Evolutionary conservation across 2,888 invertebrate genomes (phyloP), one percentile per base, ranked within the genome.

Genomic region (Lagria hirta): DNA sequence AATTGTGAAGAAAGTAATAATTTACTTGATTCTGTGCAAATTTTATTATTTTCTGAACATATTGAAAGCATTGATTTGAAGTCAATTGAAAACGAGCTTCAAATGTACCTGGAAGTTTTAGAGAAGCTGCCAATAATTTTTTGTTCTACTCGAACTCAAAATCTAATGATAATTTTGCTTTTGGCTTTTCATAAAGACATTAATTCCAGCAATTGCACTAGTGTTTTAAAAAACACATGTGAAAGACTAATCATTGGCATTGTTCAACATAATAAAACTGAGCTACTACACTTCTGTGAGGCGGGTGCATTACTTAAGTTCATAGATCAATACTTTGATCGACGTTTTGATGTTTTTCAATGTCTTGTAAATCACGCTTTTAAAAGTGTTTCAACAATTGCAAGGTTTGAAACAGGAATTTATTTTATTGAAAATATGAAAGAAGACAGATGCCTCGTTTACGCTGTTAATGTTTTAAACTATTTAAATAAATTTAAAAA

Each of bases 111-210:
- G 15, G 48, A 60, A 22, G 43, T 62, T 12, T 46, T 69, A 6
- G 58, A 52, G 44, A 48, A 45, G 14, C 47, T 68, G 33, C 68
- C 67, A 1, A 41, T 66, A 11, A 49, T 64, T 16, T 65, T 54
- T 41, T 51, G 60, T 30, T 37, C 53, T 21, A 47, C 52, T 28
- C 33, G 51, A 11, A 29, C 58, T 3, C 63, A 64, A 40, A 57
- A 60, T 37, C 42, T 61, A 22, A 48, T 57, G 16, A 49, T 67
- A 3, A 30, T 68, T 8, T 64, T 61, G 51, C 49, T 70, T 7
- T 49, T 62, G 33, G 51, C 64, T 5, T 40, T 70, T 15, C 57
- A 60, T 29, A 57, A 43, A 35, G 66, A 68, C 51, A 35, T 66
- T 15, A n/a, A n/a, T 14, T n/a, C 8, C 4, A 45, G 33, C 24